Percentiles rank a stretch among this genome's conserved stretches.
Evolutionary conservation across 2,888 invertebrate genomes (phyloP).

Genomic region (Busseola fusca): DNA sequence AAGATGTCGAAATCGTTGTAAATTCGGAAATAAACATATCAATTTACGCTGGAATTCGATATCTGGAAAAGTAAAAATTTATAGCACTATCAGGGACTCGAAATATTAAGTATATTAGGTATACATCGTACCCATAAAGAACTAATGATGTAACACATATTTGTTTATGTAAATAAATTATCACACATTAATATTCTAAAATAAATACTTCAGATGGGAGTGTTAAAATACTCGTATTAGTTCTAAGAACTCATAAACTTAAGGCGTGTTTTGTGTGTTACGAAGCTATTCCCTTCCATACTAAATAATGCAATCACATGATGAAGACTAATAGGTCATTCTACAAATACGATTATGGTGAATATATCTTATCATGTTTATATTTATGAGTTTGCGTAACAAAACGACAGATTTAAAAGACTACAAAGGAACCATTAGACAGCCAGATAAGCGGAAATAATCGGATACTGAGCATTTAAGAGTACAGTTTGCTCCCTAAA

Average conservation of each 20-base stretch:
- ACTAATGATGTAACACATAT: conserved; percentile 43
- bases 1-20: background rate
- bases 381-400: conserved; percentile 6
- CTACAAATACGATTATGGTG: conserved; percentile 1
- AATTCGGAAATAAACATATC: background rate
- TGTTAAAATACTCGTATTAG: conserved; percentile 32
- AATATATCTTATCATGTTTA: background rate
- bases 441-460: background rate
- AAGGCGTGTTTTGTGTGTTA: conserved; percentile 31
- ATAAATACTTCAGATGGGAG: conserved; percentile 25
- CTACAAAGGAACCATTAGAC: background rate
- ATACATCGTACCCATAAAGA: conserved; percentile 7
- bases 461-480: background rate
- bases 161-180: conserved; percentile 51
- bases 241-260: conserved; percentile 30
- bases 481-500: background rate
- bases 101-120: background rate
- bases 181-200: conserved; percentile 38
- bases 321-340: background rate
- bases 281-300: conserved; percentile 29
- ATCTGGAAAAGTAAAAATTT: conserved; percentile 34
- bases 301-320: conserved; percentile 23
- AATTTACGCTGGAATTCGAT: conserved; percentile 11
- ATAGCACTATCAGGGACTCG: conserved; percentile 15
- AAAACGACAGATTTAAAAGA: background rate